Base-by-base conservation (phyloP, 2,113 vertebrate species). In the Pseudorasbora parva region DNA sequence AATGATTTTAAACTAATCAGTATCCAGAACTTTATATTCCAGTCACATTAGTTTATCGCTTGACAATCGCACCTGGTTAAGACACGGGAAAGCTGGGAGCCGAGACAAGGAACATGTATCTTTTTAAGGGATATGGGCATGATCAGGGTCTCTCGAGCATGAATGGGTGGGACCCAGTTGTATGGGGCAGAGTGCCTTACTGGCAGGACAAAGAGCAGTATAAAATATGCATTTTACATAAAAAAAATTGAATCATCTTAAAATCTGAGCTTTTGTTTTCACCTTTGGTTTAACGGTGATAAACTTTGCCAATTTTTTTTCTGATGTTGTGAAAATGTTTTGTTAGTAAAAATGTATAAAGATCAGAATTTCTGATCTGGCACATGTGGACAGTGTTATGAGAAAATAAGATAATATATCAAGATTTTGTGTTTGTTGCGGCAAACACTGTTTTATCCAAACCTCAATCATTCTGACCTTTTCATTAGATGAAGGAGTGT, bases 111-210 rank as follows among this genome's bases (percentile, higher is more conserved):
- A 62, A 33, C 64, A 23, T 8, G 11, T 43, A 23, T 73, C 41
- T 47, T 79, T 72, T 64, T 72, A 11, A 45, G 68, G 41, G 45
- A n/a, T 75, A 19, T 43, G 82, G 82, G 77, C 51, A 74, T 54
- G 56, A 73, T 12, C 75, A 62, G 82, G 57, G 85, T 76, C 82
- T 83, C 68, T 47, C 23, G 72, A 56, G 71, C 54, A 78, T 72
- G 76, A 69, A 49, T 78, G 68, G 80, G 21, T 76, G 83, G 77
- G 69, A 79, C 80, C 83, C 86, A 87, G 73, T 86, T 85, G 75
- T 80, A 85, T 84, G 85, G 83, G 85, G 56, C 83, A 85, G 85
- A 88, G 87, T 88, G 87, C 87, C 87, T 88, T 88, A 88, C 69
- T 62, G 85, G 87, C 78, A 80, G 85, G 74, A 79, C 27, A 60